Conservation (phyloP, 2,888 invertebrate genomes). For the Barypeithes pellucidus region DNA sequence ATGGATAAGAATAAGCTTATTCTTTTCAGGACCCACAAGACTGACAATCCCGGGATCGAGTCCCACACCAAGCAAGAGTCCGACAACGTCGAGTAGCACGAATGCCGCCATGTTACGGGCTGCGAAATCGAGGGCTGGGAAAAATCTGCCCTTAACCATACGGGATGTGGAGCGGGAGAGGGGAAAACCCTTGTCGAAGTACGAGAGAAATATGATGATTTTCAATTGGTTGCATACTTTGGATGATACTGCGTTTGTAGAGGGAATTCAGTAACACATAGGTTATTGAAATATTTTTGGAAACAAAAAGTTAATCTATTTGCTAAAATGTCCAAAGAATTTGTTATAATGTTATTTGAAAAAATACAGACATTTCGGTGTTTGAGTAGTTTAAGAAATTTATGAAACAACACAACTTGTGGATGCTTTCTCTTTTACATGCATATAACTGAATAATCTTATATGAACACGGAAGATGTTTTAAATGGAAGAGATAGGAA, state of each 20-base stretch:
- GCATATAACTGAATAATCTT: not conserved
- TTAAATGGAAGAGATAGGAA: too few species aligned
- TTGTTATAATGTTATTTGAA: conserved; percentile 5
- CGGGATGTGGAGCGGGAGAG: conserved; percentile 87
- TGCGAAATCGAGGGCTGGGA: conserved; percentile 71
- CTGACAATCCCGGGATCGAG: conserved; percentile 69
- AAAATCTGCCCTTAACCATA: conserved; percentile 79
- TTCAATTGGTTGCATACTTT: conserved; percentile 95
- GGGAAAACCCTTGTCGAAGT: conserved; percentile 89
- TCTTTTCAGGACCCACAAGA: conserved; percentile 65
- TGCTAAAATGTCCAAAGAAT: not conserved
- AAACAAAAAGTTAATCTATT: too few species aligned
- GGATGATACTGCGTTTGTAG: conserved; percentile 79
- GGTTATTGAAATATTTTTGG: too few species aligned
- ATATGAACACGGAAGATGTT: not conserved
- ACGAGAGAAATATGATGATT: conserved; percentile 95
- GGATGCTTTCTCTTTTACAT: not conserved
- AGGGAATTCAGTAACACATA: conserved; percentile 70
- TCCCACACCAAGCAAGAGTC: conserved; percentile 64
- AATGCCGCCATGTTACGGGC: conserved; percentile 68
- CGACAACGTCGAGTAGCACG: conserved; percentile 68
- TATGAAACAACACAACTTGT: not conserved
- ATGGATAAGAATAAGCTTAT: not conserved
- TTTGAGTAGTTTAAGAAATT: conserved; percentile 2
- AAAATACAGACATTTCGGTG: not conserved